Percentiles rank a stretch among this genome's conserved stretches.
Evolutionary conservation across 1,140 invertebrate genomes (phyloP).

Genomic region (Drosophila pectinifera): DNA sequence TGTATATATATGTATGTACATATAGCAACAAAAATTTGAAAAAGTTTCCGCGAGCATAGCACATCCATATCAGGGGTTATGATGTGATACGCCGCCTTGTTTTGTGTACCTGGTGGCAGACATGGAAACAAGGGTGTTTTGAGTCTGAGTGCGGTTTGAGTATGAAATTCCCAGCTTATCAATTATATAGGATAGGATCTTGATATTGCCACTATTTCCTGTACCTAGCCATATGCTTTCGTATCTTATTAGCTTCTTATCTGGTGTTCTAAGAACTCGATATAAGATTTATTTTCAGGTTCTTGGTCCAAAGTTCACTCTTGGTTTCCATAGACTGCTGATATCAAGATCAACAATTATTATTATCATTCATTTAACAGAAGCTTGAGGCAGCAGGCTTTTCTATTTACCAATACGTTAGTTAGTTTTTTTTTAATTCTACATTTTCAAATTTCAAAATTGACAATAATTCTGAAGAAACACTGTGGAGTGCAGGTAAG

Average conservation of each 20-base stretch:
- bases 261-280: neutral
- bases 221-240: neutral
- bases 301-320: too few species aligned
- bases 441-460: conserved; percentile 4
- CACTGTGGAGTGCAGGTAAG: neutral
- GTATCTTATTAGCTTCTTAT: neutral
- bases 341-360: too few species aligned
- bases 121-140: neutral
- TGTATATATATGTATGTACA: too few species aligned
- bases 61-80: conserved; percentile 24
- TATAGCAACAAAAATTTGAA: conserved; percentile 10
- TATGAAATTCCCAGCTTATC: neutral
- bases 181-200: neutral
- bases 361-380: too few species aligned
- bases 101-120: conserved; percentile 3
- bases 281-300: neutral
- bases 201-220: neutral
- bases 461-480: neutral
- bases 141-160: neutral
- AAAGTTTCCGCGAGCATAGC: conserved; percentile 47
- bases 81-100: neutral
- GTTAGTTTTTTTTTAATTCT: neutral
- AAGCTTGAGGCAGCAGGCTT: neutral
- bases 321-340: neutral
- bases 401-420: neutral